phyloP scores from a whole-genome alignment of 2,888 invertebrate species.

The Octonoba sinensis region DNA sequence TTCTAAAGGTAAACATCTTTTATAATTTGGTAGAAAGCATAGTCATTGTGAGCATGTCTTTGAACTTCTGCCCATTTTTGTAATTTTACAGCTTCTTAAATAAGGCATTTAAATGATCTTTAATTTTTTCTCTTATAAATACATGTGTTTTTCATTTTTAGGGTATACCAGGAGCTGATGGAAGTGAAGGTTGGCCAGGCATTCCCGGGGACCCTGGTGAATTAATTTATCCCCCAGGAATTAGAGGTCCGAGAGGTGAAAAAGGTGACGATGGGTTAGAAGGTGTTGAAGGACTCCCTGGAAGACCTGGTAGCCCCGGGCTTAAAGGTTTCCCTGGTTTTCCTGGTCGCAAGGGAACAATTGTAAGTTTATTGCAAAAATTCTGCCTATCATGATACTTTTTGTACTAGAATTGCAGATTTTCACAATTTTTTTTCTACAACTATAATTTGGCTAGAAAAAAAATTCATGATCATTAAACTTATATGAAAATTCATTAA shows the following conservation, averaged over 20 bases:
- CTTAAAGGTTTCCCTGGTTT: slow-evolving; percentile 55
- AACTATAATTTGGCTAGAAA: too few relatives aligned
- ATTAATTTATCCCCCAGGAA: slow-evolving; percentile 46
- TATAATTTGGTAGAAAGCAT: too few relatives aligned
- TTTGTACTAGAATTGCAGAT: background rate
- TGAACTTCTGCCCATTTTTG: too few relatives aligned
- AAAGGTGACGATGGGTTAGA: slow-evolving; percentile 48
- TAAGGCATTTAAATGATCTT: too few relatives aligned
- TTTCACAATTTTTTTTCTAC: background rate
- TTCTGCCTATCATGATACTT: background rate
- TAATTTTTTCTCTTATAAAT: background rate
- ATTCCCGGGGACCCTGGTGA: slow-evolving; percentile 51
- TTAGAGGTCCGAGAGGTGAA: slow-evolving; percentile 48
- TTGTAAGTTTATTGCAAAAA: slow-evolving; percentile 20
- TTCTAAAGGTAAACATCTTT: too few relatives aligned
- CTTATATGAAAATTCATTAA: too few relatives aligned
- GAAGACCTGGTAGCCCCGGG: slow-evolving; percentile 44
- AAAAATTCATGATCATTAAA: too few relatives aligned
- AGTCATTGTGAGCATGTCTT: too few relatives aligned
- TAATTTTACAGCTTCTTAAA: too few relatives aligned
- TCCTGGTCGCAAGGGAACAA: slow-evolving; percentile 61
- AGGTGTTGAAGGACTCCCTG: slow-evolving; percentile 43
- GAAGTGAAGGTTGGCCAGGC: slow-evolving; percentile 53
- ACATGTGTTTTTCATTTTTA: slow-evolving; percentile 5
- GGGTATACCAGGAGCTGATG: slow-evolving; percentile 62